phyloP scores from a whole-genome alignment of 2,888 invertebrate species.

The Drosophila acutilabella region DNA sequence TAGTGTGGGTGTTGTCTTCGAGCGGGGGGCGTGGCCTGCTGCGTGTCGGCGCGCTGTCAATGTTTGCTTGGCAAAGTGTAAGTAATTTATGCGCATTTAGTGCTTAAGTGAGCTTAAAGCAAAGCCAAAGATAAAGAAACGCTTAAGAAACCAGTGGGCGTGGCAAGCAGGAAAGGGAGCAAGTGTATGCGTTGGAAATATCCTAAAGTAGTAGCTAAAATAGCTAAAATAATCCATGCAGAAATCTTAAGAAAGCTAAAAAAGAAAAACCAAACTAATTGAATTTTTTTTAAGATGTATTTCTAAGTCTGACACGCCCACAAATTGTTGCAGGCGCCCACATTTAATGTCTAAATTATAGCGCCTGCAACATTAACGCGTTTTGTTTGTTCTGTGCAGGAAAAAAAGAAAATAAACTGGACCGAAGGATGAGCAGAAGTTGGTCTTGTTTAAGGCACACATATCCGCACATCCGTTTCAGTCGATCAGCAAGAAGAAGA shows the following conservation, averaged over 20 bases:
- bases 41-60: constrained; percentile 67
- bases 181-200: background rate
- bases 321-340: constrained; percentile 38
- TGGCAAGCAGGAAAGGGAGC: background rate
- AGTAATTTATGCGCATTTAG: constrained; percentile 81
- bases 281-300: background rate
- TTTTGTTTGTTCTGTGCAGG: constrained; percentile 55
- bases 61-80: constrained; percentile 78
- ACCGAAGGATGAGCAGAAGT: background rate
- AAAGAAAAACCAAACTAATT: constrained; percentile 2
- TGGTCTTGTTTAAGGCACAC: constrained; percentile 26
- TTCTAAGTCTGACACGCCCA: constrained; percentile 20
- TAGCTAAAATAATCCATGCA: constrained; percentile 9
- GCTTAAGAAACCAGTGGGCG: constrained; percentile 51
- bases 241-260: background rate
- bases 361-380: constrained; percentile 61
- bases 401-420: background rate
- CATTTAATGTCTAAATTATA: constrained; percentile 74
- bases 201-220: background rate
- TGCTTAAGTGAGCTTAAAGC: constrained; percentile 76
- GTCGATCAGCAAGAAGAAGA: constrained; percentile 28
- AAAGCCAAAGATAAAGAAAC: constrained; percentile 65
- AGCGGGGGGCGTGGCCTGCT: constrained; percentile 34
- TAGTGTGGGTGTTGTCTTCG: constrained; percentile 10
- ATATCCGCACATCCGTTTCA: constrained; percentile 71